Conservation (phyloP, 2,888 invertebrate genomes). For the Hirtodrosophila trivittata region DNA sequence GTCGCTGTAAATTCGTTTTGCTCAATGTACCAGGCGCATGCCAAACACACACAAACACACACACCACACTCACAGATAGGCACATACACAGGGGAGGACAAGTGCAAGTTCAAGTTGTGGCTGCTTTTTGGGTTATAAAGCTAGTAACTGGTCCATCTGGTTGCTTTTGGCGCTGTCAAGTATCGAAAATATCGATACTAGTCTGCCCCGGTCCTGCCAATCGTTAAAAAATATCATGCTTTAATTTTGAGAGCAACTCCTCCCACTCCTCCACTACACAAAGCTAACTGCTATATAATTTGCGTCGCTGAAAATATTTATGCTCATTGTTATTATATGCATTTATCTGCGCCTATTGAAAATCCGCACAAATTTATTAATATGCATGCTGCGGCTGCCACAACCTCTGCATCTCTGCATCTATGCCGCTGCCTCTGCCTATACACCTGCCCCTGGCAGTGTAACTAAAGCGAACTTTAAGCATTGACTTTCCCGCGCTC, state of each 20-base stretch:
- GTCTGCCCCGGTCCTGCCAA: conserved; percentile 19
- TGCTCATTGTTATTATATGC: conserved; percentile 70
- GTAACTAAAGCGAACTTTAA: conserved; percentile 5
- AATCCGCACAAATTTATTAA: conserved; percentile 70
- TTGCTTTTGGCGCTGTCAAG: conserved; percentile 25
- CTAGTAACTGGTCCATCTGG: conserved; percentile 39
- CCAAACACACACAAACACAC: conserved; percentile 20
- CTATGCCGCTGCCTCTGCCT: background rate
- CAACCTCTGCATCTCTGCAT: conserved; percentile 1
- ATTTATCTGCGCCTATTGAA: conserved; percentile 55
- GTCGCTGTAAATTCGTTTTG: conserved; percentile 53
- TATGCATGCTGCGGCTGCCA: conserved; percentile 28
- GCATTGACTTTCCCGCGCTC: conserved; percentile 58
- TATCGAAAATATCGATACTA: conserved; percentile 33
- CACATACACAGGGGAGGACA: conserved; percentile 17
- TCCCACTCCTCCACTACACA: conserved; percentile 18
- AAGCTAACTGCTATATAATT: conserved; percentile 61
- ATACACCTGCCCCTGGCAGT: conserved; percentile 8
- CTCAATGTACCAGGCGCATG: conserved; percentile 36
- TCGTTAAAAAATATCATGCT: conserved; percentile 40
- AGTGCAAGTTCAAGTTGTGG: conserved; percentile 47
- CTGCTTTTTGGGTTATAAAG: conserved; percentile 17
- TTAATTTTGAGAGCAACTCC: background rate
- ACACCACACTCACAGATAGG: background rate
- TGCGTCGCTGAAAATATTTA: conserved; percentile 63